Evolutionary conservation across 2,113 vertebrate genomes (phyloP), one percentile per base, ranked within the genome.

Genomic region (Axis porcinus): DNA sequence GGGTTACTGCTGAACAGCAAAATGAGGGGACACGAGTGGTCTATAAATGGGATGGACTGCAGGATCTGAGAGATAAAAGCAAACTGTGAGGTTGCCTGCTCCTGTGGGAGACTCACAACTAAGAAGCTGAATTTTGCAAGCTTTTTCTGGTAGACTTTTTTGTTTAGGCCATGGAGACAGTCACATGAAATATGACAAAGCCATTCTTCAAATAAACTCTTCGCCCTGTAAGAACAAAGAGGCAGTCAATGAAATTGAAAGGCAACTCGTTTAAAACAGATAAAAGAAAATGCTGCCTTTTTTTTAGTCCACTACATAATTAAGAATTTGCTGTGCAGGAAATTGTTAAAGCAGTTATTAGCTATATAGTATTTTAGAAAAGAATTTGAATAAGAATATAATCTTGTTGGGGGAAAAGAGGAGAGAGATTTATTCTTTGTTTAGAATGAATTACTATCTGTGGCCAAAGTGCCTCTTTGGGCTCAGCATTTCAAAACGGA

Each of bases 191-290:
- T 36, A 36, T 1, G 28, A 85, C 67, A 96, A 92, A 97, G 82
- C 30, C 76, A 62, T 78, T 95, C 94, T 96, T 97, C 94, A 96
- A 97, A 97, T 57, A 95, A 86, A 90, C 58, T 52, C 91, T 96
- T 67, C 17, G 76, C 19, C 88, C 40, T n/a, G 3, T 27, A 55
- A 92, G 84, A 97, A 97, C 91, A 84, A 97, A 88, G 88, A 47
- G 36, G 8, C 67, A 86, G 55, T 86, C 94, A 91, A 93, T 67
- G 94, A 95, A 96, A 97, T 76, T 2, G 15, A 95, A 94, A 95
- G 45, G 33, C 55, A 94, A 86, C 93, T 91, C 62, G 33, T 60
- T 97, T 79, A 88, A 96, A 96, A 93, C 62, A 93, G 83, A 96
- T 93, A 40, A 91, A 96, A 96, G 87, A 81, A 89, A 95, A 94